Evolutionary conservation across 2,888 invertebrate species (phyloP), one percentile per base, ranked within the genome.

Genomic region (Luffia ferchaultella): DNA sequence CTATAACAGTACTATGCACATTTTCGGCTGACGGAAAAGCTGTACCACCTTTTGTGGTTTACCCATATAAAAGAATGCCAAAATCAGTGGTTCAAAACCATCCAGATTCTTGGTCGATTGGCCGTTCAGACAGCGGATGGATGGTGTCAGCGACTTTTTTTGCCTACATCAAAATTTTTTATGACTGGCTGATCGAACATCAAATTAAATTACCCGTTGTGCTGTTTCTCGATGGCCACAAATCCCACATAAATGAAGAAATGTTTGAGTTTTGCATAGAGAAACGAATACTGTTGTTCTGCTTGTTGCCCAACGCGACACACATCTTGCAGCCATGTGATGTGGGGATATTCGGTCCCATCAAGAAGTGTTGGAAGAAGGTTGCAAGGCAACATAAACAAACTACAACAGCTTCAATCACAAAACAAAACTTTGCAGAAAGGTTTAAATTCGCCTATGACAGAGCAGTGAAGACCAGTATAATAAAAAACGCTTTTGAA

Each of bases 1-100:
- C 52, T 50, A 47, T 61, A 16, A 62, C 62, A 20, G 57, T 62
- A 2, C 46, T 62, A 41, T 52, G 60, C 17, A 52, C 50, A 7
- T 57, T 56, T 43, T n/a, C 49, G 52, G 59, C 58, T 16, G 30
- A 30, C 47, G 57, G 58, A 16, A 41, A 50, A 20, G 45, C 52
- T 16, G 20, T 49, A 17, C 54, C 57, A 18, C 58, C 57, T 17
- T 45, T 54, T 48, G 51, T 53, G 15, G 56, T 53, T 41, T 59
- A 53, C 49, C 53, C 52, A 1, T 52, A 53, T 20, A 41, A 48
- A 18, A 16, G 50, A 40, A 20, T 44, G 16, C 53, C 52, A 15
- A 44, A 41, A 20, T 46, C 19, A 7, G 44, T 52, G 9, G 40
- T 51, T 15, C 15, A 52, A 1, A 53, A 46, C 19, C 48, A 52